Evolutionary conservation across 2,113 vertebrate species (phyloP), one percentile per base, ranked within the genome.

Genomic region (Atrichornis clamosus): DNA sequence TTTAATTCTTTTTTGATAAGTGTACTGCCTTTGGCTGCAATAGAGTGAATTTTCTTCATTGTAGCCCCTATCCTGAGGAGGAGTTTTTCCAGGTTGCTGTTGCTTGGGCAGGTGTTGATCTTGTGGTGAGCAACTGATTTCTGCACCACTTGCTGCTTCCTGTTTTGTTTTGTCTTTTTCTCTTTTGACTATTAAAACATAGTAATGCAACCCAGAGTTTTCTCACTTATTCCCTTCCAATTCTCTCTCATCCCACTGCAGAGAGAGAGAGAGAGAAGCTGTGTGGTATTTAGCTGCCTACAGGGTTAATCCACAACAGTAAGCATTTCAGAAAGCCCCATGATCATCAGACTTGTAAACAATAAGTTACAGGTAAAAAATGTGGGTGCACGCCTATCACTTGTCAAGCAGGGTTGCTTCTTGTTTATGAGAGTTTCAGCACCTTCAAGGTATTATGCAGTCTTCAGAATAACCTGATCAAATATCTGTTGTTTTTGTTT

Each of bases 61-160:
- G 30, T 62, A 86, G 10, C 6, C 83, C 19, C 32, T 62, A 1
- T 5, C 12, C 19, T 0, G 1, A 79, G 13, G 9, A 28, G 9
- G 15, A 67, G 23, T 46, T 81, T 78, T 65, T 6, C 5, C 6
- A 68, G 14, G 8, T 44, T 87, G 39, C 24, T 85, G 30, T 56
- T 83, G 23, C 16, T 47, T 0, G 0, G 3, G 9, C 56, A 2
- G 11, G 18, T 15, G 9, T 59, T 81, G 39, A 24, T 76, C 28
- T 47, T 30, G 13, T 52, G 27, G 17, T 28, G 5, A 84, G 41
- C 7, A 19, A 62, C 14, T 27, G 44, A 68, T 59, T 73, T 90
- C 81, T 73, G 12, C 35, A 15, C 22, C 22, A 3, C n/a, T 44
- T 84, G 21, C 41, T 87, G 62, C 4, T 60, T 15, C 67, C 24